Evolutionary conservation across 2,888 invertebrate genomes (phyloP).

Genomic region (Dicranocentrus wangi): DNA sequence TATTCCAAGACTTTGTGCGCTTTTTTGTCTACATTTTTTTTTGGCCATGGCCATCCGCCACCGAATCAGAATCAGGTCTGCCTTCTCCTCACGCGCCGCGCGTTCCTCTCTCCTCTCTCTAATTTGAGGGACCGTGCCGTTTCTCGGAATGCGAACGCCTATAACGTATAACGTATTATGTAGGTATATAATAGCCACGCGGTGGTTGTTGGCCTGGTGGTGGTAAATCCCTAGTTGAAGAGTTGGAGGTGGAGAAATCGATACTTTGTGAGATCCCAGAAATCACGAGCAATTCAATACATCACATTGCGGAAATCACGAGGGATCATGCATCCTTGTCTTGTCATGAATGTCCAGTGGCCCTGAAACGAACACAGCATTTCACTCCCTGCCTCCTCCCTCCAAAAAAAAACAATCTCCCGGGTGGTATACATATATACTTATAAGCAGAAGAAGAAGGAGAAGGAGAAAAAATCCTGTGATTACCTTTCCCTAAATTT

Average conservation of each 20-base stretch:
- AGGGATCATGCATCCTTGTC: constrained; percentile 35
- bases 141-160: no score
- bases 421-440: neutral
- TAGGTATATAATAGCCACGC: neutral
- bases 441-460: neutral
- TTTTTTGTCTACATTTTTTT: constrained; percentile 1
- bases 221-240: no score
- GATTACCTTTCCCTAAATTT: constrained; percentile 3
- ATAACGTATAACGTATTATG: neutral
- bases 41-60: no score
- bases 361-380: constrained; percentile 33
- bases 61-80: no score
- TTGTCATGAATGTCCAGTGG: constrained; percentile 37
- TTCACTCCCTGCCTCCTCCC: neutral
- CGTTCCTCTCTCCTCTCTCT: no score
- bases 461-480: constrained; percentile 23
- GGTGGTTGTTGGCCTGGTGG: neutral
- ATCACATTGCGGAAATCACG: constrained; percentile 31
- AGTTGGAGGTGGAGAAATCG: no score
- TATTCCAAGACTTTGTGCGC: constrained; percentile 20
- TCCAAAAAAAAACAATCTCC: neutral
- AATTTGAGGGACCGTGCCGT: no score
- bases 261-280: constrained; percentile 34
- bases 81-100: no score
- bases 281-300: constrained; percentile 52